Percentiles rank a stretch among this genome's conserved stretches.
These are phyloP conservation scores for Ceuthmochares aereus DNA, from an alignment of 2,113 vertebrate genomes.

Conservation along the genomic window DNA sequence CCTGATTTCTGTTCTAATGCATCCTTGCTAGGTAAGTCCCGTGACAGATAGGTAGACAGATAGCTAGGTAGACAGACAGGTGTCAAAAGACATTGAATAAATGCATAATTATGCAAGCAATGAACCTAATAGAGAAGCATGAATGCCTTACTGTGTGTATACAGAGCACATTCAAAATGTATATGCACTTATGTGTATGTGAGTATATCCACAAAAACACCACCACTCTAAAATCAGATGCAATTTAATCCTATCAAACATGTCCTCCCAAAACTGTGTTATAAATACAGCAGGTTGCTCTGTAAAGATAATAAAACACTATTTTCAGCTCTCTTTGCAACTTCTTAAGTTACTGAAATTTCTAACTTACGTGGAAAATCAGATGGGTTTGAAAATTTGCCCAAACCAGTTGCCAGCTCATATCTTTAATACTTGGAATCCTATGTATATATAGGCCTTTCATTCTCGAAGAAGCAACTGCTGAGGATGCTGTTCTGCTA, in stretches of 20 bases:
- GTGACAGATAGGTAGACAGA: neutral
- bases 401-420: conserved; percentile 51
- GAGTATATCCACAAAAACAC: neutral
- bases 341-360: conserved; percentile 44
- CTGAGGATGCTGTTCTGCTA: conserved; percentile 49
- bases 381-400: conserved; percentile 58
- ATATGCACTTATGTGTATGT: neutral
- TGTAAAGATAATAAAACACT: conserved; percentile 33
- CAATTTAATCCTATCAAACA: neutral
- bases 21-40: neutral
- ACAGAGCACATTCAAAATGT: neutral
- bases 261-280: neutral
- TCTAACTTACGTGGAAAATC: conserved; percentile 54
- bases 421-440: conserved; percentile 54
- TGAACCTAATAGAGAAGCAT: neutral
- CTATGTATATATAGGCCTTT: conserved; percentile 68
- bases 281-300: neutral
- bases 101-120: neutral
- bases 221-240: neutral
- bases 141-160: neutral
- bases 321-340: conserved; percentile 8
- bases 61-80: neutral
- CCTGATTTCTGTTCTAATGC: neutral
- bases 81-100: neutral
- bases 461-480: conserved; percentile 22